Evolutionary conservation across 1,140 invertebrate species (phyloP), one percentile per base, ranked within the genome.

Genomic region (Macrostomum lignano): DNA sequence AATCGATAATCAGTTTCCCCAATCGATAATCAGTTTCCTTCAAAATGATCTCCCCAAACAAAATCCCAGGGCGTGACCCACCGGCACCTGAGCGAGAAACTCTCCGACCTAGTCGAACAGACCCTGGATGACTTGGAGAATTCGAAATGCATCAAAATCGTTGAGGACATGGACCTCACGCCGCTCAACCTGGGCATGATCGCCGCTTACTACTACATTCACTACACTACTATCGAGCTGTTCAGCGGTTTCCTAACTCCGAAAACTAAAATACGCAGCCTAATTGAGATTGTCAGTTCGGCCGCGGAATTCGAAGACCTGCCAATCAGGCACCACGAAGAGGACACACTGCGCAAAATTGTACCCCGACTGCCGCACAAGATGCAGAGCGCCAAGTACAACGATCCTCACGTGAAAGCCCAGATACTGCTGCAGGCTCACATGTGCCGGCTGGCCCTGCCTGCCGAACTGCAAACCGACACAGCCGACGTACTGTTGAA

Each of bases 171-270:
- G 69, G 84, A 96, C 51, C 75, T 77, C 0, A 64, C 75, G 29
- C 78, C 88, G 0, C 61, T 98, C 1, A 98, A 98, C 63, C 61
- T 98, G 48, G 91, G 91, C 38, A 96, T 99, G 82, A 99, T 99
- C 55, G 86, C 88, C 2, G 82, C 86, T 0, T 98, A 98, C 54
- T 99, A 99, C 54, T 98, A 96, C 51, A 96, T 96, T 41, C 93
- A 94, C 58, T 98, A 98, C 45, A 88, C 84, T 0, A 98, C 91
- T 0, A 96, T 98, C 39, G 86, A 96, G 56, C 60, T 96, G 36
- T 98, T 98, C 63, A 86, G 77, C 46, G 66, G 91, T 42, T 94
- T 86, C 2, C 55, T 99, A 3, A 93, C 84, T 31, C 77, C 67
- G 38, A 96, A 94, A 61, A 98, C 86, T 0, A 98, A 96, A 61